Percentiles rank a stretch among this genome's conserved stretches.
phyloP scores from a whole-genome alignment of 2,797 vertebrate species.

The Sebastes oblongus region DNA sequence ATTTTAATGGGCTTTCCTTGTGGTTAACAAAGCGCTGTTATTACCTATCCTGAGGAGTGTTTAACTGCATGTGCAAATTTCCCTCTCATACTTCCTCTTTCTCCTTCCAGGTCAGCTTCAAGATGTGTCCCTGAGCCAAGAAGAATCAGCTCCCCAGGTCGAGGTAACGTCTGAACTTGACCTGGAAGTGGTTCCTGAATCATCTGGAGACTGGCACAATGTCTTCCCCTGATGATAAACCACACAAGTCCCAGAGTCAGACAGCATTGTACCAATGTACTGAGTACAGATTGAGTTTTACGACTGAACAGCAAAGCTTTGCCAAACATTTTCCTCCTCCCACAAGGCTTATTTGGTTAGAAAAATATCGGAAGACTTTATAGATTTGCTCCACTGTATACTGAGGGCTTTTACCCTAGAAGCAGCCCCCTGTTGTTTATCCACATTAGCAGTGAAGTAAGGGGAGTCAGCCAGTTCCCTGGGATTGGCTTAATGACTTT shows the following conservation, averaged over 20 bases:
- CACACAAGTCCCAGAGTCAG: not conserved
- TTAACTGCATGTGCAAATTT: not conserved
- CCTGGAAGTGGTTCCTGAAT: conserved; percentile 91
- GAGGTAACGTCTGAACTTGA: conserved; percentile 86
- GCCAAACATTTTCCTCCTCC: conserved; percentile 5
- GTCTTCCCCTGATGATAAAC: conserved; percentile 84
- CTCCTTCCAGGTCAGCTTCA: conserved; percentile 73
- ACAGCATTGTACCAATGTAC: not conserved
- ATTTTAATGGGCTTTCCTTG: conserved; percentile 10
- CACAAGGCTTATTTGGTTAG: not conserved
- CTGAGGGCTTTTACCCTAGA: conserved; percentile 2
- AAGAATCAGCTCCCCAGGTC: conserved; percentile 77
- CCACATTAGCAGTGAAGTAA: conserved; percentile 40
- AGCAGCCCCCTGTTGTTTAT: conserved; percentile 22
- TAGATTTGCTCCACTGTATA: not conserved
- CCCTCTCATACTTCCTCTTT: not conserved
- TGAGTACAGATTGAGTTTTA: conserved; percentile 7
- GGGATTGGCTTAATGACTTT: conserved; percentile 52
- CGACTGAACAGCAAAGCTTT: not conserved
- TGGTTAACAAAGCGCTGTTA: not conserved
- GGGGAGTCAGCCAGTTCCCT: conserved; percentile 38
- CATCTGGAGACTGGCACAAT: conserved; percentile 90
- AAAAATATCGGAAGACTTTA: not conserved
- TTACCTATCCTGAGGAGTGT: not conserved
- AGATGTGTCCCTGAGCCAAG: conserved; percentile 79